Conservation (phyloP, 2,797 vertebrate genomes). For the Percopsis omiscomaycus region DNA sequence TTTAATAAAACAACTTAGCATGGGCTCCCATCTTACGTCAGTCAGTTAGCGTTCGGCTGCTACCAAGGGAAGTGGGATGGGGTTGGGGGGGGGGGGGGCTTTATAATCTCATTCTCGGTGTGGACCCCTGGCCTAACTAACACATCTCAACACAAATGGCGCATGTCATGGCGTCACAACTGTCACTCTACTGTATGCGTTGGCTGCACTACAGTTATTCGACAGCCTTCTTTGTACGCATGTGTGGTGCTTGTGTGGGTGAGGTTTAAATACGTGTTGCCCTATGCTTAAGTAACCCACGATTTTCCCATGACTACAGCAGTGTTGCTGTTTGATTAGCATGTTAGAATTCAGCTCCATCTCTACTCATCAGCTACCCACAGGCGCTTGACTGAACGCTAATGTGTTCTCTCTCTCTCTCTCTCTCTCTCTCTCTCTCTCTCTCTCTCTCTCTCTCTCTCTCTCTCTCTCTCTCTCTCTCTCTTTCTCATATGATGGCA, state of each 20-base stretch:
- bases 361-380: conserved; percentile 28
- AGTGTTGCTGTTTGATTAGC: conserved; percentile 44
- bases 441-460: conserved; percentile 1
- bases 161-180: too few species aligned
- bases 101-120: too few species aligned
- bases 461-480: conserved; percentile 1
- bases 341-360: conserved; percentile 49
- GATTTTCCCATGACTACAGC: conserved; percentile 43
- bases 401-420: conserved; percentile 7
- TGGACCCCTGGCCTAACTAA: too few species aligned
- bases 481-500: conserved; percentile 20
- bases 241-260: conserved; percentile 9
- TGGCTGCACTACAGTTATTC: too few species aligned
- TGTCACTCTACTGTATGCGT: background rate
- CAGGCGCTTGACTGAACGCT: conserved; percentile 9
- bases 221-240: background rate
- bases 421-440: background rate
- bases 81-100: too few species aligned
- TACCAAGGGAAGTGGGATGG: background rate
- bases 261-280: conserved; percentile 10
- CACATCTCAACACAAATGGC: too few species aligned
- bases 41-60: conserved; percentile 1
- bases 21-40: background rate
- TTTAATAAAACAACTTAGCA: conserved; percentile 50
- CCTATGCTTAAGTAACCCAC: conserved; percentile 30